Evolutionary conservation across 53 echinoderm and acorn worm species (phyloP).

Genomic region (Stichopus horrens): DNA sequence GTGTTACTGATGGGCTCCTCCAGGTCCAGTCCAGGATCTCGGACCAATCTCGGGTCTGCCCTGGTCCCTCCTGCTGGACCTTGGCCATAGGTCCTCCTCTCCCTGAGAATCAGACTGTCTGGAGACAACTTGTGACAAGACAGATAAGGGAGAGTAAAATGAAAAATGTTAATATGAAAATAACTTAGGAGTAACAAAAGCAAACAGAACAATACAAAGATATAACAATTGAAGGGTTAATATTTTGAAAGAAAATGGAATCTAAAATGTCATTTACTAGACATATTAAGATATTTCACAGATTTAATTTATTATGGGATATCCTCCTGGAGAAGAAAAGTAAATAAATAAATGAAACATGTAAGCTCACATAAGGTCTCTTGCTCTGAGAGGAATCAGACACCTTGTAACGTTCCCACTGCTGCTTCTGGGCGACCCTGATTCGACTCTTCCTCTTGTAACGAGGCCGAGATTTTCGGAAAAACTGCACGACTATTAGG

Average conservation of each 20-base stretch:
- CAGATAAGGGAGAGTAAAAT: background rate
- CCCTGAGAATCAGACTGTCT: slow-evolving; percentile 45
- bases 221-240: too few relatives aligned
- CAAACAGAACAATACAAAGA: too few relatives aligned
- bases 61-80: slow-evolving; percentile 58
- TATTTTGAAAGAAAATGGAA: too few relatives aligned
- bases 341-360: too few relatives aligned
- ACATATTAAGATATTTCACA: too few relatives aligned
- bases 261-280: too few relatives aligned
- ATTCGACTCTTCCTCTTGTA: slow-evolving; percentile 69
- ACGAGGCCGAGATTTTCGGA: slow-evolving; percentile 81
- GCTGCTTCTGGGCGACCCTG: slow-evolving; percentile 64
- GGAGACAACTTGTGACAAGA: slow-evolving; percentile 26
- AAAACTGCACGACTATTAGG: slow-evolving; percentile 83
- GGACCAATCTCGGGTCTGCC: slow-evolving; percentile 58
- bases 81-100: slow-evolving; percentile 41
- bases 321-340: too few relatives aligned
- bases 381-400: background rate
- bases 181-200: background rate
- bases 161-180: background rate
- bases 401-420: slow-evolving; percentile 42
- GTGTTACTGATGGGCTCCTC: slow-evolving; percentile 15
- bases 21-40: background rate
- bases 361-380: slow-evolving; percentile 17
- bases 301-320: too few relatives aligned